A percentile compares a stretch with the other conserved stretches of the same genome.
phyloP scores from a whole-genome alignment of 2,113 vertebrate genomes.

The Cervus canadensis region DNA sequence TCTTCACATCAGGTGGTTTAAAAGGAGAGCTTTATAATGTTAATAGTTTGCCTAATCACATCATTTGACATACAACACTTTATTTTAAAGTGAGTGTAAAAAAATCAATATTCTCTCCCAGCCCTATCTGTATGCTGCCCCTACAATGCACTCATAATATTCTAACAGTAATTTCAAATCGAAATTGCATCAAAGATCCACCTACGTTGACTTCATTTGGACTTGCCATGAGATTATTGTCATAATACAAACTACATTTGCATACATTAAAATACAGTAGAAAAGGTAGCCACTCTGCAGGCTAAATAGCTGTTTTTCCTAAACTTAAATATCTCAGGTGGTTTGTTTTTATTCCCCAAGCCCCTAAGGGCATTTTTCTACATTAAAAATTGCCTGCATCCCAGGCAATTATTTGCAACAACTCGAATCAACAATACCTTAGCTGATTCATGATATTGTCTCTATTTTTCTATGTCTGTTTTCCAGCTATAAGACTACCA shows the following conservation, averaged over 20 bases:
- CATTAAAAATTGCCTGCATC: conserved; percentile 35
- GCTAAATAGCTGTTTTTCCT: conserved; percentile 56
- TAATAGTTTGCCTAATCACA: conserved; percentile 62
- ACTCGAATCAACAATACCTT: not conserved
- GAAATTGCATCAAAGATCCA: not conserved
- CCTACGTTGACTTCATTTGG: not conserved
- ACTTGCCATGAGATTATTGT: not conserved
- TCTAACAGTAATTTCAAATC: conserved; percentile 7
- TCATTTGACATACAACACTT: conserved; percentile 45
- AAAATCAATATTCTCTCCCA: conserved; percentile 45
- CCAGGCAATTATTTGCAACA: conserved; percentile 47
- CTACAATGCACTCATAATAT: not conserved
- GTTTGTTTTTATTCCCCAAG: conserved; percentile 15
- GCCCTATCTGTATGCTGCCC: not conserved
- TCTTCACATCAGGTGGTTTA: not conserved
- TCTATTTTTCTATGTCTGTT: conserved; percentile 44
- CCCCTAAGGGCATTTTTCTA: conserved; percentile 45
- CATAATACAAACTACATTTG: conserved; percentile 21
- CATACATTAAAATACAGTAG: conserved; percentile 57
- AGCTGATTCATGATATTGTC: conserved; percentile 37
- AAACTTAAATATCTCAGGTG: conserved; percentile 57
- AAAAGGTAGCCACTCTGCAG: conserved; percentile 13
- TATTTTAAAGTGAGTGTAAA: conserved; percentile 43
- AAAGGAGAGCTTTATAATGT: conserved; percentile 28
- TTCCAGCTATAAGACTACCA: conserved; percentile 10